These are phyloP conservation scores for Heliconius cydno DNA, from an alignment of 2,888 invertebrate species.

Conservation along the genomic window DNA sequence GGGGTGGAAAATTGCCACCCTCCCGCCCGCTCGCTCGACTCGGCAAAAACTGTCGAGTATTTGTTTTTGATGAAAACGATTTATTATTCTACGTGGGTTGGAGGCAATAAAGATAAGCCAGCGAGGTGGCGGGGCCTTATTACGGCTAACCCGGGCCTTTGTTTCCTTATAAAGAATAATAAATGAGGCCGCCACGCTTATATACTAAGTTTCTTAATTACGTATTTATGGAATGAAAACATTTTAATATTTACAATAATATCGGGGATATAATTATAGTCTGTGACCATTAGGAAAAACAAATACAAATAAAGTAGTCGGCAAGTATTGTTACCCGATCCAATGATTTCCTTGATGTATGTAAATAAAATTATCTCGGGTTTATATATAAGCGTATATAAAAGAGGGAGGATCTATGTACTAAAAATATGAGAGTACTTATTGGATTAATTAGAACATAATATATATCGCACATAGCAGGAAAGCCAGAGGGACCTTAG, in stretches of 20 bases:
- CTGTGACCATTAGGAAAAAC: not conserved
- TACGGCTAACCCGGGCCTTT: conserved; percentile 84
- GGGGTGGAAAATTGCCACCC: conserved; percentile 84
- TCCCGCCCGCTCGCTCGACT: conserved; percentile 80
- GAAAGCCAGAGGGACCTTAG: too few relatives aligned
- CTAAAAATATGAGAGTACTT: not conserved
- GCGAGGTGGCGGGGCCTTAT: conserved; percentile 84
- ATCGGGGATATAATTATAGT: not conserved
- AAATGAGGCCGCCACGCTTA: conserved; percentile 83
- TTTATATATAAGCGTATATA: not conserved
- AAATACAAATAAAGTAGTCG: not conserved
- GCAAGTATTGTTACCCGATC: not conserved
- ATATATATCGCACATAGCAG: too few relatives aligned
- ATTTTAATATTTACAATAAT: conserved; percentile 75
- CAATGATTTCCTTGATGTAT: not conserved
- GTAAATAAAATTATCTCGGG: not conserved
- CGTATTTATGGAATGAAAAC: conserved; percentile 77
- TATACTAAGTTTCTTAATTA: conserved; percentile 82
- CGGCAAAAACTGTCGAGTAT: conserved; percentile 84
- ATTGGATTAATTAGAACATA: too few relatives aligned
- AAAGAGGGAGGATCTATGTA: not conserved
- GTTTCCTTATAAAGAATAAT: conserved; percentile 84
- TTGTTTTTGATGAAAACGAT: conserved; percentile 85
- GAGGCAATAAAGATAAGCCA: conserved; percentile 84
- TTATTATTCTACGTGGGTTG: conserved; percentile 85